Base-by-base conservation (phyloP, 2,888 invertebrate species). In the Sinopyrophorus schimmeli region DNA sequence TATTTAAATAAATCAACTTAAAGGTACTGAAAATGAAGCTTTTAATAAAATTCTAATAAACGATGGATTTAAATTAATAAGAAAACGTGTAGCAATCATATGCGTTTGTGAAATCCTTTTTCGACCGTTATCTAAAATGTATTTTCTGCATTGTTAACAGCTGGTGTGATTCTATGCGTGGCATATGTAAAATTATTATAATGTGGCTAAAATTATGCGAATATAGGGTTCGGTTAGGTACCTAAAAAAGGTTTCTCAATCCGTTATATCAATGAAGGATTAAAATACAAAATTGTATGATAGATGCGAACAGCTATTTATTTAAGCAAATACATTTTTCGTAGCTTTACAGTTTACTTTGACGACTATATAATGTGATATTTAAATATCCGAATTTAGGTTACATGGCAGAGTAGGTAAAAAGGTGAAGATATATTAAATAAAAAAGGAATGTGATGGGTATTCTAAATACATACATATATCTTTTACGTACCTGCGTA, bases 171-270 rank as follows among this genome's bases (percentile, higher is more conserved):
- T 23, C 34, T 44, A 18, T 35, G 16, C 27, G 42, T 23, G 43
- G 37, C 43, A 47, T 53, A 53, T 53, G 53, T 53, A 53, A 48
- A 53, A 57, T 57, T 67, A 64, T 65, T 65, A 58, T 62, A 63
- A 64, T 64, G 65, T 65, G 57, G 57, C 48, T 57, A 59, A 65
- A 65, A 64, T 61, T 65, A 64, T 64, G 63, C 62, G 55, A 53
- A 40, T 24, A 30, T 40, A 46, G 51, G 46, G 48, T 53, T 49
- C 34, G 43, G 49, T 50, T 35, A 55, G n/a, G n/a, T 66, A 66
- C 66, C 66, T 66, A 65, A 59, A 62, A 58, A 61, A 60, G 63
- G 62, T 60, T 58, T 47, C 53, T 55, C 48, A 51, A 55, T 46
- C 55, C 49, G 35, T 53, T 55, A 48, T 53, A 50, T 56, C 48